These are phyloP conservation scores for Flexamia atlantica DNA, from an alignment of 2,888 invertebrate genomes.

Conservation along the genomic window DNA sequence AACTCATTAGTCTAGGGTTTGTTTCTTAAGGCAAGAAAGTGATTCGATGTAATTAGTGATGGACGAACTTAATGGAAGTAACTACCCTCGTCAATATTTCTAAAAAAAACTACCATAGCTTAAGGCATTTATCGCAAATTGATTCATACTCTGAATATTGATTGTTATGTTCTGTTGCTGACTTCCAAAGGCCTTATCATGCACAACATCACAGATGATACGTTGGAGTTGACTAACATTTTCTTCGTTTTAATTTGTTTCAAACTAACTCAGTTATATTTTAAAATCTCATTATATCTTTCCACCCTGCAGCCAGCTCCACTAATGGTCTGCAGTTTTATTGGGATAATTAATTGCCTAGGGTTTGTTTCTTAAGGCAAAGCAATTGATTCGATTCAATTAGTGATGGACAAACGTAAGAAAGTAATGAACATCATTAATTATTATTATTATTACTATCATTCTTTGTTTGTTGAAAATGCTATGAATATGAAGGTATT, in stretches of 20 bases:
- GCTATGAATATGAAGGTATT: too few species aligned
- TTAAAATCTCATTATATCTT: conserved; percentile 13
- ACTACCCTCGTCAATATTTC: not conserved
- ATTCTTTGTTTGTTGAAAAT: too few species aligned
- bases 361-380: not conserved
- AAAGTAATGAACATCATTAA: not conserved
- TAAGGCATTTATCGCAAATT: too few species aligned
- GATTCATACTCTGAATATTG: too few species aligned
- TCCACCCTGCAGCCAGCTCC: not conserved
- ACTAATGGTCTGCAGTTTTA: conserved; percentile 28
- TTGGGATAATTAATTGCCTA: conserved; percentile 36
- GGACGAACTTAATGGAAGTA: not conserved
- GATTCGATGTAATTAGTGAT: not conserved
- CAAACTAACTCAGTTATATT: conserved; percentile 41
- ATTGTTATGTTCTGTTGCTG: too few species aligned
- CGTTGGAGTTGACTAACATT: not conserved
- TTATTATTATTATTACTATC: too few species aligned
- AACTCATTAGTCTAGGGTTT: conserved; percentile 39
- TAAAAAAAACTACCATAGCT: too few species aligned
- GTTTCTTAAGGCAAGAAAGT: not conserved
- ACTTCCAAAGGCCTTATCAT: too few species aligned
- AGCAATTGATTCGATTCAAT: not conserved
- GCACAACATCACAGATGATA: conserved; percentile 37
- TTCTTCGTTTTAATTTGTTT: conserved; percentile 26
- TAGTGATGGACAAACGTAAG: not conserved